Base-by-base conservation (phyloP, 2,888 invertebrate genomes). In the Harmothoe impar region DNA sequence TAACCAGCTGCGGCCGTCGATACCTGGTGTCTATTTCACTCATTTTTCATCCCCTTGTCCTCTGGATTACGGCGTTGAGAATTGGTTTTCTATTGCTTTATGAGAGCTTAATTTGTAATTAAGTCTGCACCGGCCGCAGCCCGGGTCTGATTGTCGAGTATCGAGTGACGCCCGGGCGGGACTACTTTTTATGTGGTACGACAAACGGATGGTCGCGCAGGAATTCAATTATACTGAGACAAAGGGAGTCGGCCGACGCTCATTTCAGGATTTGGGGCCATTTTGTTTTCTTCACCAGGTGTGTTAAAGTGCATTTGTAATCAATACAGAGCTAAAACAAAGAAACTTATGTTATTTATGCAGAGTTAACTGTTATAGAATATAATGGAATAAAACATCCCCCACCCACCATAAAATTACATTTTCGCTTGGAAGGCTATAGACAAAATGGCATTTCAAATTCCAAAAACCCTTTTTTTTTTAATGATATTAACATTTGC, bases 61-160 rank as follows among this genome's bases (percentile, higher is more conserved):
- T 86, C 33, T 86, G 52, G 86, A 86, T 86, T 86, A 86, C 86
- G 31, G 86, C 86, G 86, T 86, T 86, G 54, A 86, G 86, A 86
- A 86, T 86, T 86, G 86, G 54, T 86, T 86, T 86, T 86, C 86
- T 86, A 86, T 86, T 86, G 86, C 86, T 86, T 86, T 86, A 86
- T 86, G 86, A 86, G 86, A 86, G 86, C 86, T 86, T 86, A 86
- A 86, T 86, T 86, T 54, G 86, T 86, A 86, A 86, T 86, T 86
- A 86, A 86, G n/a, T n/a, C 81, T 15, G 7, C 5, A 52, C 86
- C 29, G 25, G 54, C 86, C 33, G 0, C 52, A 25, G 5, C 29
- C 5, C 31, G 7, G 12, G 54, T n/a, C 20, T 86, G 86, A 86
- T 86, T 86, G n/a, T 25, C n/a, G 23, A 52, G 31, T 86, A 54